Base-by-base conservation (phyloP, 2,113 vertebrate genomes). In the Nothocercus julius region DNA sequence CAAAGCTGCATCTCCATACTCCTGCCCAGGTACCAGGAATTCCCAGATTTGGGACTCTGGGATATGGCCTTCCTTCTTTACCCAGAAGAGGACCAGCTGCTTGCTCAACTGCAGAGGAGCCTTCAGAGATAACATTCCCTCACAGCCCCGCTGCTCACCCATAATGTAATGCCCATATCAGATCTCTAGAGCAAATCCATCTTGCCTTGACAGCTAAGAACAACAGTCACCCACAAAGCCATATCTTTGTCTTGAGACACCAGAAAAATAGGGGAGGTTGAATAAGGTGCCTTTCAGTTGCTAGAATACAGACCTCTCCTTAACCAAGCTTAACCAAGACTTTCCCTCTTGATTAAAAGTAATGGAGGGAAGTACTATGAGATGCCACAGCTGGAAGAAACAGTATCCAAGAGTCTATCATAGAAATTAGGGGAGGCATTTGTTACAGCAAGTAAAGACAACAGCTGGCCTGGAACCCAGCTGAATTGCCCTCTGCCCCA, bases 191-290 rank as follows among this genome's bases (percentile, higher is more conserved):
- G 70, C 5, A 38, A 94, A 96, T 93, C 95, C 88, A 96, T 96
- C 95, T 96, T 96, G 62, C 21, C 74, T 51, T 94, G 95, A 94
- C 95, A 96, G 95, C 93, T 80, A 70, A 92, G 74, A 95, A 96
- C 94, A 97, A 93, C 96, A 95, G 86, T 63, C 90, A 85, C 11
- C 49, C 90, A 45, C 64, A 74, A 78, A 93, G 70, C 87, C 61
- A 30, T 67, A 56, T 38, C 90, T 85, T 76, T 42, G 69, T 62
- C 58, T 76, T 25, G 18, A 89, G 81, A 92, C 76, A 92, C 83
- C 90, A 69, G 75, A 90, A 80, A 90, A 92, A 85, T 11, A 91
- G 66, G 34, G 66, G n/a, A 16, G n/a, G 32, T 28, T 49, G 78
- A 93, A 49, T 61, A 47, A 40, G 38, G 17, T 56, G 38, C 68